Percentiles rank a stretch among this genome's conserved stretches.
phyloP scores from a whole-genome alignment of 2,888 invertebrate genomes.

The Apocheima hispidaria region DNA sequence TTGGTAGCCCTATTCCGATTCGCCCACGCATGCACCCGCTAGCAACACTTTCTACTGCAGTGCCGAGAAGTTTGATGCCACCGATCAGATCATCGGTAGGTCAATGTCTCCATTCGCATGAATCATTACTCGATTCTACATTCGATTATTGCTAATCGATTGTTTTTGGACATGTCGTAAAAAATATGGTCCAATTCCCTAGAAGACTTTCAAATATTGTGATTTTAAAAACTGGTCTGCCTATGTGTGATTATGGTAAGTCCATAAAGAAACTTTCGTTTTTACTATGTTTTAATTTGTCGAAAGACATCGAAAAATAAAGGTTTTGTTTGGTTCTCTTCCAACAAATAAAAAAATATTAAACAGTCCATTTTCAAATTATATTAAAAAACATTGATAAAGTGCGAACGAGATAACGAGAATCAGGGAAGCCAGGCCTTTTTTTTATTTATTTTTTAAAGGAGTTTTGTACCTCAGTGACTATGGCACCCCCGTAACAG shows the following conservation, averaged over 20 bases:
- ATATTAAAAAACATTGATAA: too few species aligned
- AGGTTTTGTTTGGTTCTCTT: too few species aligned
- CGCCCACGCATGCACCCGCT: slow-evolving; percentile 49
- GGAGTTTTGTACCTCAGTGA: too few species aligned
- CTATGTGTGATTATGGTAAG: background rate
- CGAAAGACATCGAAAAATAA: too few species aligned
- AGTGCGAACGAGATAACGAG: too few species aligned
- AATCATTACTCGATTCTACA: slow-evolving; percentile 35
- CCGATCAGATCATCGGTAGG: slow-evolving; percentile 31
- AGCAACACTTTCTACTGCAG: slow-evolving; percentile 42
- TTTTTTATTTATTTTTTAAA: too few species aligned
- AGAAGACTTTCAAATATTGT: slow-evolving; percentile 17
- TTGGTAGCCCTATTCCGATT: slow-evolving; percentile 19
- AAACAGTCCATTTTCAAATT: too few species aligned
- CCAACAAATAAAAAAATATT: too few species aligned
- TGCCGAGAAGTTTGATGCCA: slow-evolving; percentile 35
- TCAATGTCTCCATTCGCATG: slow-evolving; percentile 42
- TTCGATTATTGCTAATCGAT: slow-evolving; percentile 12
- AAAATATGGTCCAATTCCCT: slow-evolving; percentile 21
- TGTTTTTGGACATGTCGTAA: slow-evolving; percentile 25
- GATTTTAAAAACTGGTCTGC: slow-evolving; percentile 24
- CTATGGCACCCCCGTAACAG: too few species aligned
- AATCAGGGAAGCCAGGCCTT: too few species aligned
- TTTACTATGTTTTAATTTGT: too few species aligned
- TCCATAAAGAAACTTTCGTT: too few species aligned